Evolutionary conservation across 1,140 invertebrate genomes (phyloP).

Genomic region (Neodiprion fabricii): DNA sequence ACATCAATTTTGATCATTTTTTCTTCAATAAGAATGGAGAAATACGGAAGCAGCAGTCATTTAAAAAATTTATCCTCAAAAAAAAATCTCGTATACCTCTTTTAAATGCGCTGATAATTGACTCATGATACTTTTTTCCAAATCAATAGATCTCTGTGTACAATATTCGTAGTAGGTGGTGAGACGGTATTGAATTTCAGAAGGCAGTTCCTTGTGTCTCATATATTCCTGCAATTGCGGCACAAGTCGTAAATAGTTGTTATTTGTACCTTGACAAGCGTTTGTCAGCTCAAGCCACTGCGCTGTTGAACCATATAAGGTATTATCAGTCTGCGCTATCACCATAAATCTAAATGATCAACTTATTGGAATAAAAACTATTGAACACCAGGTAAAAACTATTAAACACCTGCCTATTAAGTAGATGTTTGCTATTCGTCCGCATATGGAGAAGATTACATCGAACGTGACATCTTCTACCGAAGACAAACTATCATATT

Average conservation of each 20-base stretch:
- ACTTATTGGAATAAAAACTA: constrained; percentile 29
- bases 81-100: constrained; percentile 38
- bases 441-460: constrained; percentile 41
- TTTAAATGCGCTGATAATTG: constrained; percentile 56
- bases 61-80: neutral
- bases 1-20: constrained; percentile 6
- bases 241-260: constrained; percentile 36
- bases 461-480: constrained; percentile 51
- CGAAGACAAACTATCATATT: constrained; percentile 41
- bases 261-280: constrained; percentile 36
- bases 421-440: constrained; percentile 49
- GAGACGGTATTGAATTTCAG: constrained; percentile 39
- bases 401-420: constrained; percentile 38
- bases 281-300: constrained; percentile 38
- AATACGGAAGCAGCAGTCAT: constrained; percentile 20
- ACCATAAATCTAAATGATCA: constrained; percentile 1
- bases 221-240: constrained; percentile 51
- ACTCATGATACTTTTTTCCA: constrained; percentile 53
- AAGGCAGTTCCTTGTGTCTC: constrained; percentile 46
- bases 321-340: neutral
- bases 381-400: constrained; percentile 12
- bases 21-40: neutral
- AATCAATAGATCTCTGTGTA: constrained; percentile 54
- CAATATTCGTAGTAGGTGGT: constrained; percentile 51
- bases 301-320: neutral